Base-by-base conservation (phyloP, 2,113 vertebrate genomes). In the Mionectes macconnelli region DNA sequence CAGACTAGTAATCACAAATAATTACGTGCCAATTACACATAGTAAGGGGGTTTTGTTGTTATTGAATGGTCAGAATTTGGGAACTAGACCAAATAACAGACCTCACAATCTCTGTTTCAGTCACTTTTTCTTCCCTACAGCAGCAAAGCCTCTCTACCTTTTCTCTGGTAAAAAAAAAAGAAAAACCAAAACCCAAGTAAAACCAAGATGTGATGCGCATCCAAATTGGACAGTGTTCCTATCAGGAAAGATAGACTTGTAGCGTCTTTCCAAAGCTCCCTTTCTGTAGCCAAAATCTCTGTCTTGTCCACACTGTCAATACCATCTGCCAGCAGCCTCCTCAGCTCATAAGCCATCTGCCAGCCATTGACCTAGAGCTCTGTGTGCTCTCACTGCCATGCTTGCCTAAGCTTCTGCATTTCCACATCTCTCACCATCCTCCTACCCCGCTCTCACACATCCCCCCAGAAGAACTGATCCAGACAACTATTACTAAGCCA, bases 311-410 rank as follows among this genome's bases (percentile, higher is more conserved):
- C 97, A 97, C 97, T 97, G 97, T 97, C 96, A 97, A 81, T 96
- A 97, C 98, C 97, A 98, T 98, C 98, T 98, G 98, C 96, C 98
- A 97, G 96, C 84, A 93, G 85, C 95, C 95, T 89, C 90, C 85
- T 95, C 94, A 95, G 97, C 97, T 97, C 97, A 92, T 90, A 84
- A 96, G 88, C 98, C 98, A 98, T 98, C 98, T 98, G 98, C 97
- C 97, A 97, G 97, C 95, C 95, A 94, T 96, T 97, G 97, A 98
- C 98, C 98, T 95, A 22, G 90, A 92, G 97, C 91, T 96, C 94
- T 94, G 89, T 87, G 30, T 95, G 70, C 95, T 96, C 96, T 82
- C 87, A 69, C 95, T 96, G 94, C 96, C 89, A 76, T 93, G 90
- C 85, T 49, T 93, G 96, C 94, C 75, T 64, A 73, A 93, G 97